phyloP scores from a whole-genome alignment of 2,797 vertebrate genomes.

The Tiaroga cobitis region DNA sequence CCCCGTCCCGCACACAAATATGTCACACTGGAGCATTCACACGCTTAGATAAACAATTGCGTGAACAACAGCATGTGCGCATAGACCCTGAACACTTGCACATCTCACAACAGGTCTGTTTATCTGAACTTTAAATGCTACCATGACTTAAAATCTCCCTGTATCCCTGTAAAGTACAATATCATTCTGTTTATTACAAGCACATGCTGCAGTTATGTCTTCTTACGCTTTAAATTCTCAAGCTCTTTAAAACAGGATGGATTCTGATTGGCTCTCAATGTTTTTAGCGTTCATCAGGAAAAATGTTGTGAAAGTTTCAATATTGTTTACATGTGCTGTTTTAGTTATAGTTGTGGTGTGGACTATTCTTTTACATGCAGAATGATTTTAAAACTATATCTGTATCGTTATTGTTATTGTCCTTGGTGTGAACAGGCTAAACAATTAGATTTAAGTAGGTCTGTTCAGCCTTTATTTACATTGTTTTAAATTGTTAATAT shows the following conservation, averaged over 20 bases:
- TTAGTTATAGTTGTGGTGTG: neutral
- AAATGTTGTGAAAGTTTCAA: neutral
- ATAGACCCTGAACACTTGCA: neutral
- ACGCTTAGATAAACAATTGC: conserved; percentile 41
- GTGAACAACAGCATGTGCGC: neutral
- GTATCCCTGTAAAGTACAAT: neutral
- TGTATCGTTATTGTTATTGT: too few relatives aligned
- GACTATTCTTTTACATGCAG: neutral
- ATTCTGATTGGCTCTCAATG: neutral
- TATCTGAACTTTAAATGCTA: neutral
- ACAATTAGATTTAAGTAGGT: neutral
- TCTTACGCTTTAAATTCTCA: neutral
- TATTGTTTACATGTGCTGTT: neutral
- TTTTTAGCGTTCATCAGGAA: neutral
- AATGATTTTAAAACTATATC: neutral
- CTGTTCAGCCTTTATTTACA: neutral
- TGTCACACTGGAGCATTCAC: conserved; percentile 40
- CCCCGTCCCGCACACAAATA: conserved; percentile 33
- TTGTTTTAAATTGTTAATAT: neutral
- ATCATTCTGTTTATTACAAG: neutral
- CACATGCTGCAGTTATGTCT: neutral
- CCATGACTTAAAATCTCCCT: neutral
- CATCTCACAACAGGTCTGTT: neutral
- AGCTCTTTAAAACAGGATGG: neutral
- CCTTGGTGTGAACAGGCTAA: too few relatives aligned